Conservation (phyloP, 2,888 invertebrate species). For the Gonocerus acuteangulatus region DNA sequence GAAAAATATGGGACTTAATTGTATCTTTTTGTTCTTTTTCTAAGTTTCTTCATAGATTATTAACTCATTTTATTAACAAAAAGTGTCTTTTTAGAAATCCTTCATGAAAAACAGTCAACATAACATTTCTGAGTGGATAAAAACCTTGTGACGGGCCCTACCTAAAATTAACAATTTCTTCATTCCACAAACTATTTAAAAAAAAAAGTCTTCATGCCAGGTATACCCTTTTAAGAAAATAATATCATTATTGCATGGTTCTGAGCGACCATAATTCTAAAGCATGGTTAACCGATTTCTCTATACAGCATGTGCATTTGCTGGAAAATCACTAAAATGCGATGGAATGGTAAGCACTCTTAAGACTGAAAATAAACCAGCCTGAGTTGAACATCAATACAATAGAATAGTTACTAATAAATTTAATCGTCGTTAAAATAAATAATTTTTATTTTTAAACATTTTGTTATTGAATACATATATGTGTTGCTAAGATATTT, state of each 20-base stretch:
- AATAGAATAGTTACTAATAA: no score
- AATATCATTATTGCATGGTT: background rate
- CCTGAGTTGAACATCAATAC: no score
- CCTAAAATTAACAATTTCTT: background rate
- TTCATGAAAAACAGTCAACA: no score
- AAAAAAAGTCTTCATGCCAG: background rate
- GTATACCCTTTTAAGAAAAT: background rate
- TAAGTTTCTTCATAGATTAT: no score
- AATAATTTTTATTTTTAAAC: no score
- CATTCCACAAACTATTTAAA: background rate
- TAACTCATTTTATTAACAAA: background rate
- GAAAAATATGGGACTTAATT: no score
- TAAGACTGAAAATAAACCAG: no score
- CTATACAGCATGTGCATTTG: background rate
- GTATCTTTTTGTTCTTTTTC: no score
- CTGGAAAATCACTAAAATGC: no score
- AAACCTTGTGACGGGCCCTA: background rate
- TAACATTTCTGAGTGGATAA: no score
- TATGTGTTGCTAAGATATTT: background rate
- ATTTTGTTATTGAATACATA: background rate
- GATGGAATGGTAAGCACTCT: background rate
- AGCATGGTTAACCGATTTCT: background rate
- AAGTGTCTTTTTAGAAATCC: background rate
- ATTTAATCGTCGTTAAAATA: no score
- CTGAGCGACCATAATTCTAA: background rate